Conservation (phyloP, 2,888 invertebrate genomes). For the Leucophora obtusa region DNA sequence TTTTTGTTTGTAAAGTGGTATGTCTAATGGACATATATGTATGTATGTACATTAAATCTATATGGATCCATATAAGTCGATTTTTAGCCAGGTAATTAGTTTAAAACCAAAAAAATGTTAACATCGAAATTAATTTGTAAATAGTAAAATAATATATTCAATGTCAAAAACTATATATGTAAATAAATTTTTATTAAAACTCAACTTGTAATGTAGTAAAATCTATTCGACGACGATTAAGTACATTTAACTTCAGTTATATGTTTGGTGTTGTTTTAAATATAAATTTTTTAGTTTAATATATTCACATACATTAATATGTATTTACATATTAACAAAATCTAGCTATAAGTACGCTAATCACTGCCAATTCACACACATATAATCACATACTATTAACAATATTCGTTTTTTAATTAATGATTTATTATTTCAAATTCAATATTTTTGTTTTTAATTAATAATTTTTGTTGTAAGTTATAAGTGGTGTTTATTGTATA, state of each 20-base stretch:
- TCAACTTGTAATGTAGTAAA: background rate
- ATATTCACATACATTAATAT: background rate
- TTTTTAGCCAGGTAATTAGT: too few relatives aligned
- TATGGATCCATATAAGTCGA: too few relatives aligned
- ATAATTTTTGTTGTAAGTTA: background rate
- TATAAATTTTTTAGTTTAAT: background rate
- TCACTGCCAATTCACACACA: conserved; percentile 56
- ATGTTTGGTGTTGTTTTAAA: background rate
- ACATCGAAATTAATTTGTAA: conserved; percentile 54
- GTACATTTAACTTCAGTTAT: background rate
- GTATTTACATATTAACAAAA: background rate
- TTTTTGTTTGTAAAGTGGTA: too few relatives aligned
- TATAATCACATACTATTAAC: background rate
- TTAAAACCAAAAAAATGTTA: conserved; percentile 22
- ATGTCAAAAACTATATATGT: background rate
- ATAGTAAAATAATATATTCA: conserved; percentile 22
- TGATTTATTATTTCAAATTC: background rate
- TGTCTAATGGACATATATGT: too few relatives aligned
- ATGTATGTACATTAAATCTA: too few relatives aligned
- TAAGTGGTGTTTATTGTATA: background rate
- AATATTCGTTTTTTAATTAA: too few relatives aligned
- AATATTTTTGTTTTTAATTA: background rate
- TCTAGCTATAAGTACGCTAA: conserved; percentile 56
- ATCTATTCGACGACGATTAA: background rate
- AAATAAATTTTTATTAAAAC: background rate